Base-by-base conservation (phyloP, 2,113 vertebrate genomes). In the Lamprotornis superbus region DNA sequence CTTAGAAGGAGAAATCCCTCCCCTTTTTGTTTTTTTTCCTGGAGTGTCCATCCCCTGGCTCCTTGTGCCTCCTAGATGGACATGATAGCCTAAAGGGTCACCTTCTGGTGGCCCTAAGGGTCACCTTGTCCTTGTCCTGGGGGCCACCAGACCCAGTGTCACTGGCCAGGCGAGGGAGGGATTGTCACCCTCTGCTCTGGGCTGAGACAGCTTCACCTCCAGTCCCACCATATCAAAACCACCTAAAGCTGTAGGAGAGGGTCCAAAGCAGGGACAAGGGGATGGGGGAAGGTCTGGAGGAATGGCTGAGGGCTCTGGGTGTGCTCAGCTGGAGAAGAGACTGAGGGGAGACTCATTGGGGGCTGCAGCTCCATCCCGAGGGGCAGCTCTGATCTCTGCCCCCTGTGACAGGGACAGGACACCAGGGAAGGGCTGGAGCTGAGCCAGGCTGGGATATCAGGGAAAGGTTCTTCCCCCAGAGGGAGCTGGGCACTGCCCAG, bases 101-200 rank as follows among this genome's bases (percentile, higher is more conserved):
- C 83, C 52, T 42, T 35, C 25, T 16, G 10, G 39, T 39, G 39
- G 39, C 40, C 40, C 70, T 11, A 5, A 42, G 35, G 13, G 61
- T 31, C 71, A 9, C 83, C 52, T 42, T 35, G 31, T 13, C 83
- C 52, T 40, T 35, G 31, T 20, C 35, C 35, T 35, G 59, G 49
- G 31, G 39, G 21, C 22, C 10, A 0, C 49, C 33, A 11, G 23
- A 1, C 9, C 59, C 61, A 19, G 40, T 3, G 22, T 4, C 59
- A 3, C 22, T 28, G 49, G n/a, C 14, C 8, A 1, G 40, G 46
- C 0, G 1, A 13, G 57, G 47, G 27, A n/a, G 18, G 28, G 9
- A 55, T 8, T 46, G 49, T n/a, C 59, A 24, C 20, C 0, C 55
- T 31, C 44, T 42, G 79, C 63, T 33, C 52, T 5, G 13, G 11